A percentile compares a stretch with the other conserved stretches of the same genome.
Conservation (phyloP, 1,140 invertebrate genomes). For the Drosophila kepulauana region DNA sequence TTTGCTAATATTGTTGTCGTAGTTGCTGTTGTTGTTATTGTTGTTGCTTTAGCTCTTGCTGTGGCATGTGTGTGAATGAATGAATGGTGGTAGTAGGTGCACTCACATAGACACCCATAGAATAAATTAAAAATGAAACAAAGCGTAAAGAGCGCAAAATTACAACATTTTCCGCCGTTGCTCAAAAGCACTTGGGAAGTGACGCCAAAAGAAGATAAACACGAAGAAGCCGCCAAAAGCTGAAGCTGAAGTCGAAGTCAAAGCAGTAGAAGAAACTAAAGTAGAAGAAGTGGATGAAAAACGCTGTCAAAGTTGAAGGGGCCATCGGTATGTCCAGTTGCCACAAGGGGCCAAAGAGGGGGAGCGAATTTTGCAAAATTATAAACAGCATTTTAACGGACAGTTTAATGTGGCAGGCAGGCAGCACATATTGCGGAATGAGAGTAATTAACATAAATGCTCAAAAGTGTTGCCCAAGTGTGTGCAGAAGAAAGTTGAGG, state of each 20-base stretch:
- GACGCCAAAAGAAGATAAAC: constrained; percentile 21
- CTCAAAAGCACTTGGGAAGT: constrained; percentile 67
- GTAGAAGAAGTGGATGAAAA: constrained; percentile 18
- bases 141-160: constrained; percentile 82
- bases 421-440: constrained; percentile 1
- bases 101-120: constrained; percentile 68
- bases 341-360: neutral
- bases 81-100: constrained; percentile 57
- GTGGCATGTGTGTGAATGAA: constrained; percentile 59
- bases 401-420: constrained; percentile 21
- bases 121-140: constrained; percentile 84
- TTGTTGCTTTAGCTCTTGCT: constrained; percentile 17
- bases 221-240: constrained; percentile 7
- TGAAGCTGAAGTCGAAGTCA: neutral
- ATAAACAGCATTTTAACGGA: constrained; percentile 23
- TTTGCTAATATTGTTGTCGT: constrained; percentile 51
- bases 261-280: constrained; percentile 4
- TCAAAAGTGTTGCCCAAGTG: neutral
- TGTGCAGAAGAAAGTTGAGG: neutral
- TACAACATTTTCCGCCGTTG: constrained; percentile 81
- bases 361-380: constrained; percentile 27
- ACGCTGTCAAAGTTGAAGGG: constrained; percentile 41
- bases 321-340: constrained; percentile 9
- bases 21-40: constrained; percentile 40
- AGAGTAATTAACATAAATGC: constrained; percentile 9